A percentile compares a stretch with the other conserved stretches of the same genome.
Conservation (phyloP, 1,140 invertebrate genomes). For the Nasonia giraulti region DNA sequence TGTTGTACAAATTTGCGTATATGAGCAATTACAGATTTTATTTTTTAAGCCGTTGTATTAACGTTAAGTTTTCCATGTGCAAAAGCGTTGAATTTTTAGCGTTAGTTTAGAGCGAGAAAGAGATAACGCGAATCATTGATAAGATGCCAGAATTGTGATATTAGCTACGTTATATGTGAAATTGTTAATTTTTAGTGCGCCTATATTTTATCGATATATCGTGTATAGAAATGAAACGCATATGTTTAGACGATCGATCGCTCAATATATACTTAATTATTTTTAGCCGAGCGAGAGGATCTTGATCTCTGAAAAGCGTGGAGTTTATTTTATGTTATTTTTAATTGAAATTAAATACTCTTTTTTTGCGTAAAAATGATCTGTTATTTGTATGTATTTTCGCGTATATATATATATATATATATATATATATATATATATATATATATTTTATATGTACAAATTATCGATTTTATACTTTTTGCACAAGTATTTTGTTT, state of each 20-base stretch:
- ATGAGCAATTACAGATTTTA: constrained; percentile 29
- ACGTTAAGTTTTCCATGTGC: constrained; percentile 39
- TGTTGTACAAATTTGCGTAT: constrained; percentile 37
- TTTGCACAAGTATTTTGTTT: constrained; percentile 72
- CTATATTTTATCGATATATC: constrained; percentile 25
- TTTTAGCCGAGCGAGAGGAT: constrained; percentile 51
- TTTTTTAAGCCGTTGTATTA: constrained; percentile 50
- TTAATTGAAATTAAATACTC: constrained; percentile 38
- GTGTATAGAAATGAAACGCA: constrained; percentile 37
- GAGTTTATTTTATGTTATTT: constrained; percentile 67
- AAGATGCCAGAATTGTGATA: constrained; percentile 69
- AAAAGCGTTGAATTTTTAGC: constrained; percentile 43
- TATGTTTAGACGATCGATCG: constrained; percentile 16
- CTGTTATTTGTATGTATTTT: constrained; percentile 54
- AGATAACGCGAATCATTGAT: constrained; percentile 39
- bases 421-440: too few relatives aligned
- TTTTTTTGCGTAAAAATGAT: constrained; percentile 11
- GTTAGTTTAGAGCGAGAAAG: neutral
- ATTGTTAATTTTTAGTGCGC: constrained; percentile 34
- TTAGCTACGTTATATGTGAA: constrained; percentile 66
- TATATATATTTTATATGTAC: too few relatives aligned
- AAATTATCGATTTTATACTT: constrained; percentile 65
- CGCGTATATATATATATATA: too few relatives aligned
- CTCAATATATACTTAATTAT: neutral
- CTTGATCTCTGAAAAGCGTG: constrained; percentile 69